Evolutionary conservation across 2,113 vertebrate genomes (phyloP).

Genomic region (Tapirus terrestris): DNA sequence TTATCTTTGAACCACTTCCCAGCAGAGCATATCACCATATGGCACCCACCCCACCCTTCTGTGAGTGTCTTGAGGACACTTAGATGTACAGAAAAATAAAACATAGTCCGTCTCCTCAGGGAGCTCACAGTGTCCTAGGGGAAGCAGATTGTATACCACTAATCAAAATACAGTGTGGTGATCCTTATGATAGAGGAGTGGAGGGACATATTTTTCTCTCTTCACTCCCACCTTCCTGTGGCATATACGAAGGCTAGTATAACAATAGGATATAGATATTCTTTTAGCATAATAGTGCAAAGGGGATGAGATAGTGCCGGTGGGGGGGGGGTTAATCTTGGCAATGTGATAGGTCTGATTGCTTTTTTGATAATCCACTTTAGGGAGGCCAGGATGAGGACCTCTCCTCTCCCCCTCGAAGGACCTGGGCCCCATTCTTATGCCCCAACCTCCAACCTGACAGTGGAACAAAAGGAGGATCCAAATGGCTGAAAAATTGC

Average conservation of each 20-base stretch:
- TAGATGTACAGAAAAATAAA: neutral
- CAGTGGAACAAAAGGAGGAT: neutral
- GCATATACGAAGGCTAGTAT: neutral
- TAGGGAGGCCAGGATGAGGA: neutral
- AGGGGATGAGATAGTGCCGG: neutral
- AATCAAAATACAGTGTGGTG: neutral
- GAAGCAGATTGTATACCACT: neutral
- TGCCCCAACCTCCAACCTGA: neutral
- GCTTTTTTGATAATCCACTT: neutral
- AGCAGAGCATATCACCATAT: neutral
- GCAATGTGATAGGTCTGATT: neutral
- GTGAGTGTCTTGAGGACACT: neutral
- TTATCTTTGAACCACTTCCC: slow-evolving; percentile 32
- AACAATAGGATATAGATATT: neutral
- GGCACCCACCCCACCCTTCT: neutral
- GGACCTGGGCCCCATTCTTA: neutral
- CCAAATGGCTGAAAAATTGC: neutral
- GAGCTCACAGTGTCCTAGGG: neutral
- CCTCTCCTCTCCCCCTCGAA: neutral
- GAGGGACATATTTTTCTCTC: neutral
- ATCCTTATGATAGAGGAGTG: neutral
- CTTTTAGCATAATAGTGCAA: neutral
- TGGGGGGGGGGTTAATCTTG: neutral
- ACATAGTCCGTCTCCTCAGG: neutral
- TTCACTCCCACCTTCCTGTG: neutral